A percentile compares a stretch with the other conserved stretches of the same genome.
phyloP scores from a whole-genome alignment of 2,797 vertebrate species.

The Fundulus diaphanus region DNA sequence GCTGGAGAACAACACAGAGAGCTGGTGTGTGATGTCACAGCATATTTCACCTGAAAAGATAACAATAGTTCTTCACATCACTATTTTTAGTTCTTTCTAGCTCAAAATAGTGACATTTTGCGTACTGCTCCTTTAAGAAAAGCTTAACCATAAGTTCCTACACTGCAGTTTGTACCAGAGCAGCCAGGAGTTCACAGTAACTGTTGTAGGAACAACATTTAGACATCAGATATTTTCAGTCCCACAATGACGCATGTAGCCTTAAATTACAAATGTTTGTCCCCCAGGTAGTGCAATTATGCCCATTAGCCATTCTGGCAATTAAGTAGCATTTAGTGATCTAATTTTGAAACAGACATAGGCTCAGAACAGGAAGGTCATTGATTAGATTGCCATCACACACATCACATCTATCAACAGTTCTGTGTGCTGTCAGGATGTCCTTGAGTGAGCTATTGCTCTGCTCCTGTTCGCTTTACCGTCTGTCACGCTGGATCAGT shows the following conservation, averaged over 20 bases:
- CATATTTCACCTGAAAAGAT: too few species aligned
- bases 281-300: neutral
- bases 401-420: constrained; percentile 25
- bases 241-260: neutral
- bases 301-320: neutral
- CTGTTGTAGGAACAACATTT: neutral
- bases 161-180: neutral
- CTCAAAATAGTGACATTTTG: too few species aligned
- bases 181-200: neutral
- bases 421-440: constrained; percentile 17
- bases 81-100: too few species aligned
- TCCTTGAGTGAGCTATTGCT: constrained; percentile 15
- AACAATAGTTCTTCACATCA: too few species aligned
- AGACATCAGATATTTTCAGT: neutral
- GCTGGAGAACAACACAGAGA: too few species aligned
- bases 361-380: constrained; percentile 11
- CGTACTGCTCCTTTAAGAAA: neutral
- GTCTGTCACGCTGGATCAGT: neutral
- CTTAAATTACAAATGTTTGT: constrained; percentile 1
- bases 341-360: constrained; percentile 10
- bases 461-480: constrained; percentile 4
- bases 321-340: neutral
- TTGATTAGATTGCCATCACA: constrained; percentile 15
- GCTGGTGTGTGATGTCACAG: too few species aligned
- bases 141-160: neutral